Base-by-base conservation (phyloP, 2,797 vertebrate species). In the Phalloptychus januarius region DNA sequence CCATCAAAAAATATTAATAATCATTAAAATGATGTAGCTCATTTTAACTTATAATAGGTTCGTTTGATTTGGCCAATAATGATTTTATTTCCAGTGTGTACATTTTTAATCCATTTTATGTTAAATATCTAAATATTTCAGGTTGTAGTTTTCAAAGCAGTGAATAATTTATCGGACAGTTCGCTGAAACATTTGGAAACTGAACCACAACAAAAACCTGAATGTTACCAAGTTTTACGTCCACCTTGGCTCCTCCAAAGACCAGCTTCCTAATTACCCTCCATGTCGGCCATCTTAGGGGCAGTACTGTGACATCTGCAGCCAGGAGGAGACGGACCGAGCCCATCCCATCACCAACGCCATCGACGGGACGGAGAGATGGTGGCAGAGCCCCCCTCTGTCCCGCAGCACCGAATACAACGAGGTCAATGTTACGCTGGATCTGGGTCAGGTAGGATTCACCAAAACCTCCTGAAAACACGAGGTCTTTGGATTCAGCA, bases 311-410 rank as follows among this genome's bases (percentile, higher is more conserved):
- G 98, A 99, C 94, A 97, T 96, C 89, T 99, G 98, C 87, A 95
- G 93, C 52, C 96, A 96, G 0, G 95, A 94, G 0, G 96, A 95
- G 77, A 96, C 93, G 76, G 97, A 98, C 81, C 96, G 96, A 23
- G 97, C 97, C 0, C 98, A 98, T 52, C 98, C 98, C 25, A 97
- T 96, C 87, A 97, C 95, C 52, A 98, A 99, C 0, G 98, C 98
- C 90, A 95, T 99, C 0, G 98, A 99, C 0, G 98, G 98, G 42
- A 99, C 98, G 0, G 98, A 99, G 85, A 95, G 98, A 70, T 99
- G 98, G 98, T 99, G 98, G 98, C 98, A 99, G 95, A 99, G 98
- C 80, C 98, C 98, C 0, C 98, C 98, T 0, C 95, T 99, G 1
- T 99, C 98, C 73, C 96, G 98, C 0, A 97, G 95, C 78, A 91